Evolutionary conservation across 2,888 invertebrate species (phyloP).

Genomic region (Nomada goodeniana): DNA sequence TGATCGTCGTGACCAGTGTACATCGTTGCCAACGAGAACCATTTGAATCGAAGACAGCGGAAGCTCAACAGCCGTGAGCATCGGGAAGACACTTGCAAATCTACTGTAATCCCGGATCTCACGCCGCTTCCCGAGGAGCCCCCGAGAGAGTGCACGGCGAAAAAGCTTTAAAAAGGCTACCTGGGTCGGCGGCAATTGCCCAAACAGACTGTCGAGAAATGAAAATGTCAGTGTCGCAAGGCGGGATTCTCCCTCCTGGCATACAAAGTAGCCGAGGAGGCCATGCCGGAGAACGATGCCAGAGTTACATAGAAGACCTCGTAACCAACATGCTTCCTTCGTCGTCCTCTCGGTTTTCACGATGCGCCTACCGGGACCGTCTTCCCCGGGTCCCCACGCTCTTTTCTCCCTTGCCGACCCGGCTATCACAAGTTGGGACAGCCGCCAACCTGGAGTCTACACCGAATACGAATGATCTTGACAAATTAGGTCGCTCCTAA

Average conservation of each 20-base stretch:
- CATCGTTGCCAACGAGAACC: no score
- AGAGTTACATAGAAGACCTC: conserved; percentile 56
- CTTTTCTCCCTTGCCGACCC: conserved; percentile 40
- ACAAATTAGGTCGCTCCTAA: conserved; percentile 71
- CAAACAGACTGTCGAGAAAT: conserved; percentile 67
- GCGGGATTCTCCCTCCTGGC: conserved; percentile 61
- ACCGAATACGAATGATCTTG: conserved; percentile 73
- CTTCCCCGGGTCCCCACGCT: background rate
- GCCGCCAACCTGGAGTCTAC: conserved; percentile 61
- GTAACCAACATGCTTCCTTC: conserved; percentile 53
- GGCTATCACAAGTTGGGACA: conserved; percentile 70
- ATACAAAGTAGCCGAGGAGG: conserved; percentile 70
- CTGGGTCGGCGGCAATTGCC: conserved; percentile 49
- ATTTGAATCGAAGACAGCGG: no score
- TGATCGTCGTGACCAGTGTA: no score
- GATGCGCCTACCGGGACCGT: conserved; percentile 22
- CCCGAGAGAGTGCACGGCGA: background rate
- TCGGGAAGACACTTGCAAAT: background rate
- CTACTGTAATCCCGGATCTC: conserved; percentile 1
- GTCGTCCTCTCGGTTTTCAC: conserved; percentile 27
- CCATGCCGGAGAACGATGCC: conserved; percentile 51
- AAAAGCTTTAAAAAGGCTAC: conserved; percentile 14
- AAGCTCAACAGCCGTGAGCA: background rate
- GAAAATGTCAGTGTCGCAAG: conserved; percentile 73
- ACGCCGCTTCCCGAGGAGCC: background rate